Evolutionary conservation across 2,113 vertebrate species (phyloP).

Genomic region (Oncorhynchus masou): DNA sequence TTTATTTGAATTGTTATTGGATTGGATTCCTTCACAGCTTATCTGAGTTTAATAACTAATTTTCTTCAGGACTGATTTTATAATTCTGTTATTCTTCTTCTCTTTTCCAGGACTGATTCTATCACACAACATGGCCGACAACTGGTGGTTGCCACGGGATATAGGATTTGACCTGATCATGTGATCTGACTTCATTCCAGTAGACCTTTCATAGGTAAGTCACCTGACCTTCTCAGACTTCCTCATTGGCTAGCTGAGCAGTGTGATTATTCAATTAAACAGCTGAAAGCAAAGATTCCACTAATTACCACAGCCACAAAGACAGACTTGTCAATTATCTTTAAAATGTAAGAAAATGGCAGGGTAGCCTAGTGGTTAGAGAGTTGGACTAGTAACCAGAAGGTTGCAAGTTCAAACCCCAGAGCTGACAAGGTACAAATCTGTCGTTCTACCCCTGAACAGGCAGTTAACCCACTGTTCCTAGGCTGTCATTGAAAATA

Average conservation of each 20-base stretch:
- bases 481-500: too few species aligned
- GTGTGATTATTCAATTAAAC: too few species aligned
- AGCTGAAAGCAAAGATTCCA: not conserved
- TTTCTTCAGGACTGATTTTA: not conserved
- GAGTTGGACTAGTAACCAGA: too few species aligned
- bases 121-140: conserved; percentile 50
- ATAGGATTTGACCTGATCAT: conserved; percentile 57
- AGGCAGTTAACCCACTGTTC: too few species aligned
- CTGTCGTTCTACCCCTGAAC: too few species aligned
- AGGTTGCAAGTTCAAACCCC: too few species aligned
- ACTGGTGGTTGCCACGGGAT: conserved; percentile 43
- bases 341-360: too few species aligned
- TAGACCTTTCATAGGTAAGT: conserved; percentile 64
- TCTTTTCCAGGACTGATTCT: conserved; percentile 54
- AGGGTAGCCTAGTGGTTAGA: too few species aligned
- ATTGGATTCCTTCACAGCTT: not conserved
- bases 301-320: too few species aligned
- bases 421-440: too few species aligned
- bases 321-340: too few species aligned
- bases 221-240: conserved; percentile 18
- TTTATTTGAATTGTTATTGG: not conserved
- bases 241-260: not conserved
- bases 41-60: not conserved
- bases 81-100: conserved; percentile 7
- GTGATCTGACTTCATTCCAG: conserved; percentile 59